A percentile compares a stretch with the other conserved stretches of the same genome.
phyloP scores from a whole-genome alignment of 1,140 invertebrate genomes.

The Atta texana region DNA sequence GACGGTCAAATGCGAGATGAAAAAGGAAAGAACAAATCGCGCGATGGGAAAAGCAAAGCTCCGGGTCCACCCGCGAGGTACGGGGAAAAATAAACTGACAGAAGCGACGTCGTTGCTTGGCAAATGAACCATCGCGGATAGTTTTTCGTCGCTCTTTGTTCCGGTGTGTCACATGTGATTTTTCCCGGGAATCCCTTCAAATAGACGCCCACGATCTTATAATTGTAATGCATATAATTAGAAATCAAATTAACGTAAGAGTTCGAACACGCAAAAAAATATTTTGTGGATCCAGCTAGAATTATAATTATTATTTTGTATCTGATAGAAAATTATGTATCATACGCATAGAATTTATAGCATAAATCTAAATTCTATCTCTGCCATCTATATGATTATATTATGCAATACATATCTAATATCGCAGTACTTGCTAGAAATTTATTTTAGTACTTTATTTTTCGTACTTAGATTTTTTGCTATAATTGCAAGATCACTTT shows the following conservation, averaged over 20 bases:
- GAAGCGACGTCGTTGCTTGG: constrained; percentile 38
- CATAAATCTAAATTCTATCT: too few relatives aligned
- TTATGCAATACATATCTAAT: too few relatives aligned
- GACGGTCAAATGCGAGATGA: constrained; percentile 38
- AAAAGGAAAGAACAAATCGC: constrained; percentile 30
- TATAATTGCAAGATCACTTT: too few relatives aligned
- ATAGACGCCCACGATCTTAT: background rate
- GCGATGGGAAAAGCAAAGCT: constrained; percentile 71
- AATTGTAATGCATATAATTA: background rate
- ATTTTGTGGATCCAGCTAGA: too few relatives aligned
- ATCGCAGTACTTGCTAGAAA: too few relatives aligned
- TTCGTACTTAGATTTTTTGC: too few relatives aligned
- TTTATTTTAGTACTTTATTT: too few relatives aligned
- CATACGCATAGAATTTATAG: too few relatives aligned
- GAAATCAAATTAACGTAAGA: background rate
- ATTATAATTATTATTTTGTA: too few relatives aligned
- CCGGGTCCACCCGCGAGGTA: constrained; percentile 57
- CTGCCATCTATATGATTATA: too few relatives aligned
- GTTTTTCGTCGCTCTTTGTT: constrained; percentile 42
- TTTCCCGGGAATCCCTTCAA: background rate
- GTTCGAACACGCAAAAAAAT: background rate
- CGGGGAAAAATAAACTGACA: constrained; percentile 68
- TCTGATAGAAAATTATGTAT: too few relatives aligned
- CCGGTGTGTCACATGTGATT: constrained; percentile 11
- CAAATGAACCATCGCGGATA: constrained; percentile 65